Evolutionary conservation across 2,888 invertebrate species (phyloP).

Genomic region (Cylindroiulus punctatus): DNA sequence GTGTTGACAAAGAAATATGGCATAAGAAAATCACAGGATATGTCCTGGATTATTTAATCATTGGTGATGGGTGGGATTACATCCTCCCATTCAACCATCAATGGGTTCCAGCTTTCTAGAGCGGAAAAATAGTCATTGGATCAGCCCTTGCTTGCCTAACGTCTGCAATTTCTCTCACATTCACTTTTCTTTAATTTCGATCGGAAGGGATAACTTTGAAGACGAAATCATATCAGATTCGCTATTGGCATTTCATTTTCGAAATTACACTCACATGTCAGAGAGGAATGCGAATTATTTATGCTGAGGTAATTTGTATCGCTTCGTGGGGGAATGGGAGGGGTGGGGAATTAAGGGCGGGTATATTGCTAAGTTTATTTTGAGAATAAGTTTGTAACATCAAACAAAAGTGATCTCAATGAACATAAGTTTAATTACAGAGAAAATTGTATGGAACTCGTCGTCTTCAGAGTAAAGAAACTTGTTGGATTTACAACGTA

Average conservation of each 20-base stretch:
- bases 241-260: neutral
- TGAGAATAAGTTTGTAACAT: neutral
- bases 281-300: slow-evolving; percentile 11
- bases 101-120: slow-evolving; percentile 31
- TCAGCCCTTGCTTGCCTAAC: slow-evolving; percentile 26
- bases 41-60: slow-evolving; percentile 32
- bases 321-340: neutral
- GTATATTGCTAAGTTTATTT: neutral
- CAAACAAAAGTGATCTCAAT: neutral
- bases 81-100: slow-evolving; percentile 26
- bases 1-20: slow-evolving; percentile 16
- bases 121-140: neutral
- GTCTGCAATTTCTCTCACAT: neutral
- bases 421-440: too few relatives aligned
- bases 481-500: too few relatives aligned
- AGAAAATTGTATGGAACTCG: too few relatives aligned
- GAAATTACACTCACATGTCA: neutral
- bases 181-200: neutral
- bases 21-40: slow-evolving; percentile 19
- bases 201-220: neutral
- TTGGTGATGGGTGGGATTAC: slow-evolving; percentile 9
- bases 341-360: neutral
- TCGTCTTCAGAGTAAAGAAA: too few relatives aligned
- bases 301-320: neutral
- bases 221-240: neutral